Percentiles rank a stretch among this genome's conserved stretches.
phyloP scores from a whole-genome alignment of 2,888 invertebrate genomes.

The Microctonus aethiopoides region DNA sequence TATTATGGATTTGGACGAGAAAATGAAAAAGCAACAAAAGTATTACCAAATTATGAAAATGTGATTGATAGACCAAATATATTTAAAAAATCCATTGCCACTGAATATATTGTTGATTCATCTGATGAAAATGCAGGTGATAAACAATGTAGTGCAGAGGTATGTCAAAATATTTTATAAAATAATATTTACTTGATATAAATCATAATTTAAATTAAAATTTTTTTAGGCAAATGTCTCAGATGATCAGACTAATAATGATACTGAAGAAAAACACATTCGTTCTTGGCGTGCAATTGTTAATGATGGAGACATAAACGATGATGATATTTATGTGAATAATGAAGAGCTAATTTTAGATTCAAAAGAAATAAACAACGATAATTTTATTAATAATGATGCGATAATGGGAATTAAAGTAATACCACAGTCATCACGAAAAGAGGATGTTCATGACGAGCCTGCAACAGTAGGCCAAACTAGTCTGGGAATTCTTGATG shows the following conservation, averaged over 20 bases:
- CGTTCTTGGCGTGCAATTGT: constrained; percentile 38
- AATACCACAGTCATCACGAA: not conserved
- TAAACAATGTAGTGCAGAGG: constrained; percentile 21
- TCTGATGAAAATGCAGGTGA: constrained; percentile 9
- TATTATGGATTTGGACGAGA: constrained; percentile 50
- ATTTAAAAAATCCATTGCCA: constrained; percentile 31
- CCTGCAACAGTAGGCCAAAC: not conserved
- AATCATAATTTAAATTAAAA: not conserved
- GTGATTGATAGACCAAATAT: constrained; percentile 33
- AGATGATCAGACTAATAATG: not conserved
- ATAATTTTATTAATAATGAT: not conserved
- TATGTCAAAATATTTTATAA: not conserved
- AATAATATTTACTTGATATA: not conserved
- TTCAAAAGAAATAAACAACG: not conserved
- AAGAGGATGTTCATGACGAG: not conserved
- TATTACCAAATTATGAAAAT: constrained; percentile 43
- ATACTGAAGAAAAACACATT: not conserved
- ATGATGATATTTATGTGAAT: constrained; percentile 22
- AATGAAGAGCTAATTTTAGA: not conserved
- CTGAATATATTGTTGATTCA: constrained; percentile 27
- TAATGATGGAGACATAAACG: constrained; percentile 30
- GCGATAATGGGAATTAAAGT: not conserved
- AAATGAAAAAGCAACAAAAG: constrained; percentile 28
- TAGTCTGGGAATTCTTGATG: constrained; percentile 38
- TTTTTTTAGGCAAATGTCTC: not conserved